A percentile compares a stretch with the other conserved stretches of the same genome.
Evolutionary conservation across 2,888 invertebrate genomes (phyloP).

Genomic region (Scaptomyza flava): DNA sequence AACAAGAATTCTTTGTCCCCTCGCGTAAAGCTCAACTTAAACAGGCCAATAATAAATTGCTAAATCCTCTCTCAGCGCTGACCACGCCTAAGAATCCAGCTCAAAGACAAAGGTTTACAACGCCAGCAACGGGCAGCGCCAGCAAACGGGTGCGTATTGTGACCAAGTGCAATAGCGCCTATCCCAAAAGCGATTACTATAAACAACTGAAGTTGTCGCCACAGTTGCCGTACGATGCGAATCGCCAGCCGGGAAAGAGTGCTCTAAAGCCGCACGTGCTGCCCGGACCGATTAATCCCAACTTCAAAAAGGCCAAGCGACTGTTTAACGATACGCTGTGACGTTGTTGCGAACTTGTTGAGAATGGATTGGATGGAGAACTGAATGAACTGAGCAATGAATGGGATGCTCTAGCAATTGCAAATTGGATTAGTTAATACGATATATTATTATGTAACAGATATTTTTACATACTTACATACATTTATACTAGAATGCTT

Average conservation of each 20-base stretch:
- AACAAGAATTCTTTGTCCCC: slow-evolving; percentile 82
- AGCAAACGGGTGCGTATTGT: slow-evolving; percentile 91
- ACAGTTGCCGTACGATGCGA: slow-evolving; percentile 90
- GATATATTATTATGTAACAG: slow-evolving; percentile 32
- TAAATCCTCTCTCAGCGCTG: slow-evolving; percentile 49
- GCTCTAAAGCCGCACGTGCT: slow-evolving; percentile 89
- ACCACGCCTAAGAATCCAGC: slow-evolving; percentile 41
- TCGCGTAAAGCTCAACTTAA: slow-evolving; percentile 79
- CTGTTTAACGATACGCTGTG: slow-evolving; percentile 78
- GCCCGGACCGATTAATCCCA: slow-evolving; percentile 91
- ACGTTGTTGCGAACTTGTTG: slow-evolving; percentile 57
- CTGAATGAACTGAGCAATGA: slow-evolving; percentile 12
- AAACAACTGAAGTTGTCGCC: slow-evolving; percentile 90
- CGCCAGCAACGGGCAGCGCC: slow-evolving; percentile 47
- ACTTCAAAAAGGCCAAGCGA: slow-evolving; percentile 53
- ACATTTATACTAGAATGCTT: slow-evolving; percentile 30
- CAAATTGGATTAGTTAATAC: slow-evolving; percentile 45
- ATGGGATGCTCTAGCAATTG: slow-evolving; percentile 19
- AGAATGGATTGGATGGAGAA: slow-evolving; percentile 26
- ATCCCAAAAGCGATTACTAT: slow-evolving; percentile 90
- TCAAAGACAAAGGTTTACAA: slow-evolving; percentile 21
- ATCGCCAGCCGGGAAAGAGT: slow-evolving; percentile 88
- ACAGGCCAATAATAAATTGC: slow-evolving; percentile 72
- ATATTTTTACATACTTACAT: slow-evolving; percentile 45
- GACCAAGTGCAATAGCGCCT: slow-evolving; percentile 89